phyloP scores from a whole-genome alignment of 2,888 invertebrate genomes.

The Scrobipalpa costella region DNA sequence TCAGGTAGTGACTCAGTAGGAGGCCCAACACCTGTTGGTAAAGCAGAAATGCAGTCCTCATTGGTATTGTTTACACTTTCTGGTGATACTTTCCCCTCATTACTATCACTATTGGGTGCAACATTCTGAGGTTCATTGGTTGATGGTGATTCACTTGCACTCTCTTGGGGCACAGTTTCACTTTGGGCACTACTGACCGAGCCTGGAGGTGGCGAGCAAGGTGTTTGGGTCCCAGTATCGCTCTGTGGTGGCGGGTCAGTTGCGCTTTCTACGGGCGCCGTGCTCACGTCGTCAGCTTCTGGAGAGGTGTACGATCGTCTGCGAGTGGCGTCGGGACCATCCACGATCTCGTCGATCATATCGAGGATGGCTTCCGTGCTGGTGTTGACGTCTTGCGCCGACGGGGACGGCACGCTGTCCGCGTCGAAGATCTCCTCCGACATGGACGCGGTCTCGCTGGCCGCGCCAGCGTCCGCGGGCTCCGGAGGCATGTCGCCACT shows the following conservation, averaged over 20 bases:
- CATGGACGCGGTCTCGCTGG: conserved; percentile 66
- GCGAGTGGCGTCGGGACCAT: conserved; percentile 71
- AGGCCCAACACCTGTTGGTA: conserved; percentile 21
- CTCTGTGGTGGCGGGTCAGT: conserved; percentile 5
- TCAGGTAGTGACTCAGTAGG: background rate
- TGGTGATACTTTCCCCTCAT: conserved; percentile 17
- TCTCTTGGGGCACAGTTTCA: conserved; percentile 40
- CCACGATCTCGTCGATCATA: conserved; percentile 78
- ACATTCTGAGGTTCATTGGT: background rate
- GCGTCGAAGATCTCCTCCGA: conserved; percentile 74
- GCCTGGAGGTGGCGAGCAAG: conserved; percentile 34
- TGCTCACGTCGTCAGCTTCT: background rate
- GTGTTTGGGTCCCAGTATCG: conserved; percentile 5
- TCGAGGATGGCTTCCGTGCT: conserved; percentile 78
- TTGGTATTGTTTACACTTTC: conserved; percentile 19
- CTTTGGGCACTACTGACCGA: conserved; percentile 49
- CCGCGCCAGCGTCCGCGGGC: conserved; percentile 57
- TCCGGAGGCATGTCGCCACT: conserved; percentile 64
- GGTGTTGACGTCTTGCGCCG: conserved; percentile 73
- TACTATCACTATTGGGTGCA: background rate
- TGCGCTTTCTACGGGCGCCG: background rate
- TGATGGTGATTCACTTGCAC: background rate
- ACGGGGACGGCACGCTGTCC: conserved; percentile 72
- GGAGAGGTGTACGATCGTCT: conserved; percentile 47
- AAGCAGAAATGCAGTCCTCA: conserved; percentile 14